Conservation (phyloP, 2,797 vertebrate genomes). For the Oceanodroma leucorhoa region DNA sequence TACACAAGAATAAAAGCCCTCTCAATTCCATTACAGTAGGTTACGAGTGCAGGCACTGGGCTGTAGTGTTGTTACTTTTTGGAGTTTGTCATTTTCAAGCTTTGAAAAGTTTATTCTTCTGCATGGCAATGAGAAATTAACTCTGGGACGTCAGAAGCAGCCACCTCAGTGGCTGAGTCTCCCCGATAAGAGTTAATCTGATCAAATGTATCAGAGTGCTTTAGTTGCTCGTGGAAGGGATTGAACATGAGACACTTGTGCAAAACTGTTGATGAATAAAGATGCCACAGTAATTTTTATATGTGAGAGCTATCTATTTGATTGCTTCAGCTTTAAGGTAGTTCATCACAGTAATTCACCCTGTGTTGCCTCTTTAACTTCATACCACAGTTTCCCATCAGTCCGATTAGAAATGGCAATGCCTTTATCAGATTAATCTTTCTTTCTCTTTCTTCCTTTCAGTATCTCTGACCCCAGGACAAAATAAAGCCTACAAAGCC, state of each 20-base stretch:
- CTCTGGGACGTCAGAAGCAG: slow-evolving; percentile 67
- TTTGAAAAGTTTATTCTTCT: slow-evolving; percentile 58
- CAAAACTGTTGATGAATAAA: slow-evolving; percentile 78
- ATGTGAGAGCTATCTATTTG: slow-evolving; percentile 81
- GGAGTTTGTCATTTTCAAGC: slow-evolving; percentile 24
- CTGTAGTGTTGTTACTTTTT: not conserved
- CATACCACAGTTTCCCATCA: slow-evolving; percentile 77
- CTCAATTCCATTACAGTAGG: not conserved
- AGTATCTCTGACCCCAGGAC: slow-evolving; percentile 58
- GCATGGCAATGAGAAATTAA: slow-evolving; percentile 62
- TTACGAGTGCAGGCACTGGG: not conserved
- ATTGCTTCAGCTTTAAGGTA: slow-evolving; percentile 77
- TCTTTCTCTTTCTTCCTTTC: slow-evolving; percentile 63
- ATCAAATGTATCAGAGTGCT: slow-evolving; percentile 77
- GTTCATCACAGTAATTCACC: slow-evolving; percentile 82
- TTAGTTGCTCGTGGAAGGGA: slow-evolving; percentile 47
- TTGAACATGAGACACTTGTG: slow-evolving; percentile 32
- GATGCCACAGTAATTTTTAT: slow-evolving; percentile 74
- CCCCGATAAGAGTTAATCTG: slow-evolving; percentile 73
- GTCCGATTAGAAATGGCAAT: slow-evolving; percentile 76
- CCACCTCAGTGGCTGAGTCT: not conserved
- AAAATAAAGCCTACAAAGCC: slow-evolving; percentile 46
- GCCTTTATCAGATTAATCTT: slow-evolving; percentile 78
- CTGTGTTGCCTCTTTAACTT: slow-evolving; percentile 68
- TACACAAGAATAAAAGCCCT: not conserved